Evolutionary conservation across 2,113 vertebrate species (phyloP).

Genomic region (Sylvilagus bachmani): DNA sequence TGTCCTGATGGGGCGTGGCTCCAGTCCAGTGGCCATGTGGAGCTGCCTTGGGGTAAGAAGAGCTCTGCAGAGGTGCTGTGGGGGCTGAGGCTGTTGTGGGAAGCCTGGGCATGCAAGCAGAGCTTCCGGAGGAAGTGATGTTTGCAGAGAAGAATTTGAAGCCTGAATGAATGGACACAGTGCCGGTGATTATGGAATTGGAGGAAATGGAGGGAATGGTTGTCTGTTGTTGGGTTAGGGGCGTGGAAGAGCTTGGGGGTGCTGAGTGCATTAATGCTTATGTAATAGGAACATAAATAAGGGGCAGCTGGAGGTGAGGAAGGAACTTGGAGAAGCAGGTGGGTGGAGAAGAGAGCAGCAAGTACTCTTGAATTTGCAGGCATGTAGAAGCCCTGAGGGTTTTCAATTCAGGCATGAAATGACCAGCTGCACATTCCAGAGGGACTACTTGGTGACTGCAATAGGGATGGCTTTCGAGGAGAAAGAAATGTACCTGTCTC

Average conservation of each 20-base stretch:
- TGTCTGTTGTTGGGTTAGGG: background rate
- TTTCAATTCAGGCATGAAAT: background rate
- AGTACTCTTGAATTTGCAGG: background rate
- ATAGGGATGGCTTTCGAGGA: background rate
- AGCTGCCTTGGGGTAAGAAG: background rate
- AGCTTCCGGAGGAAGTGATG: background rate
- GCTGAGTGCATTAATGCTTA: too few species aligned
- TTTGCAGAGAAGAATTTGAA: slow-evolving; percentile 4
- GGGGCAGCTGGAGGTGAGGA: background rate
- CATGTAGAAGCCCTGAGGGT: rapidly evolving
- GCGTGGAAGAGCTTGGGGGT: background rate
- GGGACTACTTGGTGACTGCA: background rate
- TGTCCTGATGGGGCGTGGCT: background rate
- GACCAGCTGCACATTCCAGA: background rate
- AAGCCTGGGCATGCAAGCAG: background rate
- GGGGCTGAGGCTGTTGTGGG: background rate
- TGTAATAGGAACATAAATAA: background rate
- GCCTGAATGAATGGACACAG: background rate
- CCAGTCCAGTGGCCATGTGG: too few species aligned
- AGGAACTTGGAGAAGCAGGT: too few species aligned
- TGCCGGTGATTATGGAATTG: background rate
- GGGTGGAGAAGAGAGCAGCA: background rate
- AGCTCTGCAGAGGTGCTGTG: background rate
- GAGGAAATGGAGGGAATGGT: background rate
- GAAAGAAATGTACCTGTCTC: slow-evolving; percentile 18